Conservation (phyloP, 2,797 vertebrate genomes). For the Oophaga sylvatica region DNA sequence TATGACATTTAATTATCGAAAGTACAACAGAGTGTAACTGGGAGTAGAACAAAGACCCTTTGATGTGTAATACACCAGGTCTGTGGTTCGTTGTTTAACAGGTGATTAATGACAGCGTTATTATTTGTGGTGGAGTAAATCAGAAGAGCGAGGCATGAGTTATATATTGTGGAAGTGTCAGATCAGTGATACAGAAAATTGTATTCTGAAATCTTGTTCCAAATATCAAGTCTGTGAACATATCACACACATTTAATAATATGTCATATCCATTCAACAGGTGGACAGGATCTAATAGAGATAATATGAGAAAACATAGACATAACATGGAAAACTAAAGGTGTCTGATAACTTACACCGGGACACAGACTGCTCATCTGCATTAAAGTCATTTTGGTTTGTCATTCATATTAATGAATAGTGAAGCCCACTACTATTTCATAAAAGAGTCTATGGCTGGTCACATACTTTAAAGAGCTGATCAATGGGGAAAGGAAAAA, state of each 20-base stretch:
- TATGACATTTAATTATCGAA: neutral
- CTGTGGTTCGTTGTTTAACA: neutral
- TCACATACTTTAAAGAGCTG: neutral
- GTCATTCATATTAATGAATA: neutral
- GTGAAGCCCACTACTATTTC: neutral
- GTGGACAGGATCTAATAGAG: neutral
- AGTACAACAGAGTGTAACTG: neutral
- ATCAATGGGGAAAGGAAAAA: neutral
- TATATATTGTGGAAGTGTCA: too few species aligned
- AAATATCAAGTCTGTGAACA: neutral
- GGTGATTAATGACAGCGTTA: neutral
- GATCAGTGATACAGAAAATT: neutral
- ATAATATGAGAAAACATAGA: neutral
- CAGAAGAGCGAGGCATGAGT: neutral
- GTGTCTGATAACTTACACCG: neutral
- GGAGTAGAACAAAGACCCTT: neutral
- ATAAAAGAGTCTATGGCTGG: neutral
- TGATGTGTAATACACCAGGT: neutral
- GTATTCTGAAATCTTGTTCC: neutral
- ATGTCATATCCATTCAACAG: neutral
- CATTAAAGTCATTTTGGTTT: neutral
- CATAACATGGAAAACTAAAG: conserved; percentile 11
- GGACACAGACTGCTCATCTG: neutral
- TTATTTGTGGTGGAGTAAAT: neutral
- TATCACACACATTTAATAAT: neutral